Evolutionary conservation across 1,140 invertebrate genomes (phyloP).

Genomic region (Drosophila baimaii): DNA sequence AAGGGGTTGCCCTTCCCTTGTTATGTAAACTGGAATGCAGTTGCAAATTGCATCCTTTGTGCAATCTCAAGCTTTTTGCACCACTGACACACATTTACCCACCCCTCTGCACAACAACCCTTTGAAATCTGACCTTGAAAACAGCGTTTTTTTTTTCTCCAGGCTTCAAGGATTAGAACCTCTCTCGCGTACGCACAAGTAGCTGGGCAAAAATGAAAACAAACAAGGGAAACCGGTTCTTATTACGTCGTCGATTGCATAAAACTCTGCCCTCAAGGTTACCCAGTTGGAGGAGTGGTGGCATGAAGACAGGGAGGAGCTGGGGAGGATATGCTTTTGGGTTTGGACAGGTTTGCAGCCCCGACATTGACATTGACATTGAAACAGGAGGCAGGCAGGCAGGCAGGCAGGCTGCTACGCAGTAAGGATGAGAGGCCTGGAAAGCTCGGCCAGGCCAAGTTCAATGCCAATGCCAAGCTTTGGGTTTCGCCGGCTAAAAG

Average conservation of each 20-base stretch:
- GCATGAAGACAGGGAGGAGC: background rate
- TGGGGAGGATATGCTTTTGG: conserved; percentile 1
- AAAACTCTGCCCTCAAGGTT: conserved; percentile 60
- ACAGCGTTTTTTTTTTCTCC: background rate
- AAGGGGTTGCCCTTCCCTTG: background rate
- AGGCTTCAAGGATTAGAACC: conserved; percentile 49
- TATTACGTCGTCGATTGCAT: conserved; percentile 64
- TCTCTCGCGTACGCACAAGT: conserved; percentile 36
- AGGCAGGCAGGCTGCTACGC: background rate
- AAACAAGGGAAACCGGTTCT: conserved; percentile 66
- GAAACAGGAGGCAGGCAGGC: conserved; percentile 3
- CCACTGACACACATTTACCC: conserved; percentile 66
- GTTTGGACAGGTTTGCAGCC: conserved; percentile 60
- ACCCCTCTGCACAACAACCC: conserved; percentile 21
- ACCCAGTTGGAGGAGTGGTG: conserved; percentile 64
- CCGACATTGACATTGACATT: conserved; percentile 74
- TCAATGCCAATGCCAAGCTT: conserved; percentile 45
- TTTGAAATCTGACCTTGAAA: conserved; percentile 49
- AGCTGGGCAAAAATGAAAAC: conserved; percentile 24
- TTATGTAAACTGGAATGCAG: conserved; percentile 22
- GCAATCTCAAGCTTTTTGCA: conserved; percentile 31
- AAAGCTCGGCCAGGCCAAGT: conserved; percentile 35
- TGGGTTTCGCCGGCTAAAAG: conserved; percentile 34
- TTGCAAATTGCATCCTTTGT: conserved; percentile 25
- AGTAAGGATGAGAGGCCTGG: conserved; percentile 15